Evolutionary conservation across 2,113 vertebrate species (phyloP).

Genomic region (Turnix velox): DNA sequence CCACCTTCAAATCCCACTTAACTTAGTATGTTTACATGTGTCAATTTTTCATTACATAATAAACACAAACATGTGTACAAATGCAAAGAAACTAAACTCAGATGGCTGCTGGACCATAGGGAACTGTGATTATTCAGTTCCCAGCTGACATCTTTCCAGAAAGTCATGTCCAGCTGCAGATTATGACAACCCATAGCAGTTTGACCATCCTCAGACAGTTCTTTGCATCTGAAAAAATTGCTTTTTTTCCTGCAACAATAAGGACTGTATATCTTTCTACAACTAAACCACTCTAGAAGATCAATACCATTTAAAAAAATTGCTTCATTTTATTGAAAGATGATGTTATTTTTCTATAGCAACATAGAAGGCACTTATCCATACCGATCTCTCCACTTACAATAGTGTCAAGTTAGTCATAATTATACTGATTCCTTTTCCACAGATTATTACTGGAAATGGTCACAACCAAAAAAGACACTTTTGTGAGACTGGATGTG

Average conservation of each 20-base stretch:
- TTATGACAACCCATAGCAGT: conserved; percentile 1
- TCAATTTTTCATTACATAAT: conserved; percentile 47
- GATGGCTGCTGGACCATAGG: neutral
- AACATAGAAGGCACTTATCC: neutral
- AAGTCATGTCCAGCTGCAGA: conserved; percentile 26
- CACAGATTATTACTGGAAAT: neutral
- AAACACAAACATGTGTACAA: conserved; percentile 48
- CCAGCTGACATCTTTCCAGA: conserved; percentile 28
- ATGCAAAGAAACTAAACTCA: conserved; percentile 45
- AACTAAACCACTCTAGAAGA: neutral
- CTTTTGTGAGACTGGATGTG: neutral
- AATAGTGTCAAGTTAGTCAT: neutral
- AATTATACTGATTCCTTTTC: neutral
- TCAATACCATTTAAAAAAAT: neutral
- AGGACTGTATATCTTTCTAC: neutral
- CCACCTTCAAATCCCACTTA: conserved; percentile 16
- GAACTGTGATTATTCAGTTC: conserved; percentile 10
- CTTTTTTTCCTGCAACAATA: neutral
- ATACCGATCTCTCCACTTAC: neutral
- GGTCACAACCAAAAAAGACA: neutral
- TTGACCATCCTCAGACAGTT: neutral
- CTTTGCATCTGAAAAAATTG: neutral
- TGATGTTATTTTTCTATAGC: neutral
- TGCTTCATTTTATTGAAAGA: neutral
- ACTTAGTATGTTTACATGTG: conserved; percentile 25